Evolutionary conservation across 2,113 vertebrate genomes (phyloP).

Genomic region (Mormoops blainvillei): DNA sequence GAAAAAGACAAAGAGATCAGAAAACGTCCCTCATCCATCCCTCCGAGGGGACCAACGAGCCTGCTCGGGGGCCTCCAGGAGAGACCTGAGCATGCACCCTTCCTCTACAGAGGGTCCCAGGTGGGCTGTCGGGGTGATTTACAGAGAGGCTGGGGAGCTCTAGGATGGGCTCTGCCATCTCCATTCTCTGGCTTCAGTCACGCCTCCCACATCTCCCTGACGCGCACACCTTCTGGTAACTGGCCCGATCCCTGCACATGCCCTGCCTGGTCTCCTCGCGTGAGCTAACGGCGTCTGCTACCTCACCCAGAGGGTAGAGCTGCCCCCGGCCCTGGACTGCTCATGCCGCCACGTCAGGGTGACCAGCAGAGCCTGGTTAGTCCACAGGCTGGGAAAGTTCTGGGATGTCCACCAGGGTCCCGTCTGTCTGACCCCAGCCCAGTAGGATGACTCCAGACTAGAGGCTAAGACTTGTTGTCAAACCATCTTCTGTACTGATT

Average conservation of each 20-base stretch:
- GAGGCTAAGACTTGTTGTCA: background rate
- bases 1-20: background rate
- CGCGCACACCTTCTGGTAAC: background rate
- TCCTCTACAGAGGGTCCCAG: background rate
- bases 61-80: background rate
- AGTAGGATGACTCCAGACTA: background rate
- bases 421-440: background rate
- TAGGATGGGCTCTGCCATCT: rapidly evolving
- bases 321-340: background rate
- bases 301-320: background rate
- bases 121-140: rapidly evolving
- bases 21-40: background rate
- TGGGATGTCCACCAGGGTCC: background rate
- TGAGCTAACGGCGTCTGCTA: background rate
- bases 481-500: background rate
- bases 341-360: background rate
- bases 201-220: background rate
- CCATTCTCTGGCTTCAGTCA: rapidly evolving
- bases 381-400: background rate
- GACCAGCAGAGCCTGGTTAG: background rate
- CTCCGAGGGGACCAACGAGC: background rate
- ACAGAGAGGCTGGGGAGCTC: background rate
- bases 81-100: background rate
- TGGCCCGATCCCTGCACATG: no score
- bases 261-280: background rate